Evolutionary conservation across 2,797 vertebrate genomes (phyloP), one percentile per base, ranked within the genome.

Genomic region (Cetoscarus ocellatus): DNA sequence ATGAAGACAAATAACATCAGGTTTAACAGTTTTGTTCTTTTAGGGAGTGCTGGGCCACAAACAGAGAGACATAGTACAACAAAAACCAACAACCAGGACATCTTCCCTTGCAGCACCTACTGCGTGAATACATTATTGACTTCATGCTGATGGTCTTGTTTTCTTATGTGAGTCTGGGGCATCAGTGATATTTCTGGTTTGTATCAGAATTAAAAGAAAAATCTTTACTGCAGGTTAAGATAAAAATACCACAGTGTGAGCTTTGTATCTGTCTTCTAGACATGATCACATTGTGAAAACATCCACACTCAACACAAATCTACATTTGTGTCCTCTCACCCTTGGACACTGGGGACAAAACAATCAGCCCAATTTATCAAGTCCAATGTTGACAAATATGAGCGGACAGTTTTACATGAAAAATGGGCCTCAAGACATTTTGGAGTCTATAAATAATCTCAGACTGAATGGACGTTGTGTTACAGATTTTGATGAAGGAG

Each of bases 351-450:
- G 14, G 27, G 12, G 11, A 53, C 34, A 67, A 58, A 58, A 86
- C 75, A 79, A 60, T 61, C 57, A 47, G 35, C 62, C 10, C 1
- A 66, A 82, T 87, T 81, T 73, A 69, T 71, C 48, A 15, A 44
- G 45, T 3, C 1, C 55, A 36, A 61, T 19, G 38, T 40, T 66
- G 67, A 71, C 55, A 51, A 68, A 84, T 71, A 36, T 73, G 65
- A 73, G 42, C 47, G 3, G 59, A 56, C 49, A 69, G 66, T 45
- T 48, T 51, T 51, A 19, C 39, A 1, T 27, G 7, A 18, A 8
- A 61, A 58, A 66, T 10, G 56, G 36, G 53, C 45, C 42, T 40
- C 55, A 53, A 71, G 49, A 62, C 40, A 49, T 47, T 50, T 48
- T 38, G 36, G 13, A 47, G n/a, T 68, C 49, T 50, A 27, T 27